Percentiles rank a stretch among this genome's conserved stretches.
Evolutionary conservation across 2,113 vertebrate genomes (phyloP).

Genomic region (Silurus glanis): DNA sequence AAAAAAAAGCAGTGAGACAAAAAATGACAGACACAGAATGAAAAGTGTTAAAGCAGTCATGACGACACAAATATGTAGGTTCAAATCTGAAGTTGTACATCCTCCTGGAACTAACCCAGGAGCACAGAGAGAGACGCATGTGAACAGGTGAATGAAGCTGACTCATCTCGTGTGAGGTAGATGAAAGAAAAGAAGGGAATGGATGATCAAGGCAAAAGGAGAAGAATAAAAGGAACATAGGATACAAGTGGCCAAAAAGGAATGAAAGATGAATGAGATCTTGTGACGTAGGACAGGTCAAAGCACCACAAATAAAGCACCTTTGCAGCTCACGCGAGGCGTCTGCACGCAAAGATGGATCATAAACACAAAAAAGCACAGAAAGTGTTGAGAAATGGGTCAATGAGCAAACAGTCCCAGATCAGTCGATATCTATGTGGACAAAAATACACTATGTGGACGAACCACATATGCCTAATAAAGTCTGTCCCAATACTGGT

Average conservation of each 20-base stretch:
- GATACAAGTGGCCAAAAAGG: not conserved
- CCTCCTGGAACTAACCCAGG: not conserved
- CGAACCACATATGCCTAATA: too few relatives aligned
- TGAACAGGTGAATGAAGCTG: not conserved
- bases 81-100: not conserved
- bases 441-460: not conserved
- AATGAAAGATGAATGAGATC: conserved; percentile 11
- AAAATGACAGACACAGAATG: not conserved
- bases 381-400: conserved; percentile 28
- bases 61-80: not conserved
- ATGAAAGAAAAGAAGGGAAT: conserved; percentile 7
- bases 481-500: too few relatives aligned
- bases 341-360: conserved; percentile 23
- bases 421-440: not conserved
- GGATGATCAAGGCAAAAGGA: not conserved
- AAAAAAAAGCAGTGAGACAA: not conserved
- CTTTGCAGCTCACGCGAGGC: conserved; percentile 34
- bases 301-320: conserved; percentile 50
- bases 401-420: conserved; percentile 24
- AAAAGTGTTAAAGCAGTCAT: not conserved
- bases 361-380: conserved; percentile 38
- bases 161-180: not conserved
- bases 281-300: not conserved
- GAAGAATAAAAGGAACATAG: not conserved
- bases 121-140: not conserved